These are phyloP conservation scores for Pseudorasbora parva DNA, from an alignment of 2,113 vertebrate genomes.

Conservation along the genomic window DNA sequence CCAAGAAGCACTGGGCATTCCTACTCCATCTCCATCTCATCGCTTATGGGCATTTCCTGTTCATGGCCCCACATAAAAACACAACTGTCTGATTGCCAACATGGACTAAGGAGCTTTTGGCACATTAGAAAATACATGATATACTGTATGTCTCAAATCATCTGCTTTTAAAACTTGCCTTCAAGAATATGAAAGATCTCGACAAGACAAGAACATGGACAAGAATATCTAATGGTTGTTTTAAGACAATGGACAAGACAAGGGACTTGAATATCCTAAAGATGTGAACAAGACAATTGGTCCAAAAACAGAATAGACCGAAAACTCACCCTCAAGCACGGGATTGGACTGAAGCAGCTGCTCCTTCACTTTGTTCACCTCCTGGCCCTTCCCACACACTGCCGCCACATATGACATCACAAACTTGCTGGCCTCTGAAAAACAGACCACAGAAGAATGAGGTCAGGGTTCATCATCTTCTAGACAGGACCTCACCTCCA, in stretches of 20 bases:
- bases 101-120: slow-evolving; percentile 44
- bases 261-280: neutral
- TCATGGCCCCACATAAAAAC: slow-evolving; percentile 67
- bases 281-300: neutral
- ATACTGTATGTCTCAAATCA: neutral
- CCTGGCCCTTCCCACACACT: slow-evolving; percentile 96
- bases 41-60: slow-evolving; percentile 76
- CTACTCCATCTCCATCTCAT: slow-evolving; percentile 61
- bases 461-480: slow-evolving; percentile 42
- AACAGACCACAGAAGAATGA: slow-evolving; percentile 56
- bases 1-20: slow-evolving; percentile 54
- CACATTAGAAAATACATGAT: slow-evolving; percentile 26
- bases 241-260: neutral
- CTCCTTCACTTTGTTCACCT: slow-evolving; percentile 99
- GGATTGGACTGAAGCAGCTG: slow-evolving; percentile 98
- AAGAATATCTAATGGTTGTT: neutral
- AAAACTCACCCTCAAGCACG: slow-evolving; percentile 92
- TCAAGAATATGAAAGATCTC: neutral
- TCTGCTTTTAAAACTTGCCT: neutral
- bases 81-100: slow-evolving; percentile 66
- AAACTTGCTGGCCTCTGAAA: slow-evolving; percentile 97
- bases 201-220: too few relatives aligned
- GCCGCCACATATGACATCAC: slow-evolving; percentile 99
- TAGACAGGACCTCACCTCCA: slow-evolving; percentile 53
- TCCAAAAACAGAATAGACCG: neutral